These are phyloP conservation scores for Takifugu bimaculatus DNA, from an alignment of 2,113 vertebrate species.

Conservation along the genomic window DNA sequence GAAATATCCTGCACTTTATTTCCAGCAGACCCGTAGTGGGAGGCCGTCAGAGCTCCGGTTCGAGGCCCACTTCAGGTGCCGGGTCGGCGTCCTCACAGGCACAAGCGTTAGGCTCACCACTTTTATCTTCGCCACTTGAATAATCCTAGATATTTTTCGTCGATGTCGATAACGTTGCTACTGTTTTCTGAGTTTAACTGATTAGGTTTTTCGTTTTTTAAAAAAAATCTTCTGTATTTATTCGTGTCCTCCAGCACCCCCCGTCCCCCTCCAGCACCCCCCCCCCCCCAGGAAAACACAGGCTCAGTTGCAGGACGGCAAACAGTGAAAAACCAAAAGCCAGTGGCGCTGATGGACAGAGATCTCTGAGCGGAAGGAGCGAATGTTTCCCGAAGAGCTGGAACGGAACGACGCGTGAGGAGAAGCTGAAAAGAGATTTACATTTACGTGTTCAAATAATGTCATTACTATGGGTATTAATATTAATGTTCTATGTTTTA, in stretches of 20 bases:
- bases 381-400: background rate
- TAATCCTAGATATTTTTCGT: conserved; percentile 3
- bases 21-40: conserved; percentile 32
- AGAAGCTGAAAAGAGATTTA: conserved; percentile 1
- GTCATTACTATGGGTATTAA: conserved; percentile 37
- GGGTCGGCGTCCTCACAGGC: conserved; percentile 41
- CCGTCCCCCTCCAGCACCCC: background rate
- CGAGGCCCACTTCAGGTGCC: conserved; percentile 25
- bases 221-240: conserved; percentile 42
- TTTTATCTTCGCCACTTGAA: conserved; percentile 42
- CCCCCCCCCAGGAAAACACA: too few relatives aligned
- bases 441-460: conserved; percentile 29
- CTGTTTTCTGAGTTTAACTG: conserved; percentile 3
- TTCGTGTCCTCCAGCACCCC: conserved; percentile 25
- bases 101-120: conserved; percentile 33
- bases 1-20: conserved; percentile 67
- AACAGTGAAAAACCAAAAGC: conserved; percentile 40
- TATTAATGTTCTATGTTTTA: conserved; percentile 49
- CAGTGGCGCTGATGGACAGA: conserved; percentile 60
- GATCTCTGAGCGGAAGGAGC: conserved; percentile 42
- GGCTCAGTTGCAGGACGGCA: conserved; percentile 22
- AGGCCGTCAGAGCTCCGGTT: background rate
- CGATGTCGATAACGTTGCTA: conserved; percentile 5
- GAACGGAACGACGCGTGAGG: background rate
- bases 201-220: background rate